phyloP scores from a whole-genome alignment of 2,113 vertebrate genomes.

The Propithecus coquereli region DNA sequence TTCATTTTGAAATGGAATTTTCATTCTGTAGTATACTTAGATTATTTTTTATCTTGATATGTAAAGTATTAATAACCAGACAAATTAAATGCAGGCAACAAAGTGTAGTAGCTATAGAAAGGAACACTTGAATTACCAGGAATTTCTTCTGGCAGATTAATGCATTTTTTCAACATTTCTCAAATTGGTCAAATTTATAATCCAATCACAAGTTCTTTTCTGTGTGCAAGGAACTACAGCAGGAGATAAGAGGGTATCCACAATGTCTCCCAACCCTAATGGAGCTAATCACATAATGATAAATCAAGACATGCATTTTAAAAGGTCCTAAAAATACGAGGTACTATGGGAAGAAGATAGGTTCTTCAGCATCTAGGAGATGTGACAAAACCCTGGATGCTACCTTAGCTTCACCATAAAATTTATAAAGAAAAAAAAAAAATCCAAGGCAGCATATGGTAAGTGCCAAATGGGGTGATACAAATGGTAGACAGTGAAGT shows the following conservation, averaged over 20 bases:
- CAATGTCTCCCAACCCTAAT: not conserved
- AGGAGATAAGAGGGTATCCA: not conserved
- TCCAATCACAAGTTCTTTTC: not conserved
- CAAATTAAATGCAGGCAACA: not conserved
- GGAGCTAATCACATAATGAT: not conserved
- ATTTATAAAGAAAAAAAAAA: not conserved
- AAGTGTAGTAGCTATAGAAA: not conserved
- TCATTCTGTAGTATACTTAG: not conserved
- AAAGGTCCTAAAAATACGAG: not conserved
- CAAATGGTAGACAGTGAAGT: not conserved
- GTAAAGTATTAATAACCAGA: not conserved
- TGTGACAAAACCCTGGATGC: not conserved
- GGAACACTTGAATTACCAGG: not conserved
- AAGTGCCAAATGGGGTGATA: not conserved
- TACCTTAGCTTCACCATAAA: not conserved
- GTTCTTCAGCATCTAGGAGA: not conserved
- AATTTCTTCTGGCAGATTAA: not conserved
- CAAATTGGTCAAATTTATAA: not conserved
- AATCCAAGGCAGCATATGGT: not conserved
- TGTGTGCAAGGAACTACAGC: not conserved
- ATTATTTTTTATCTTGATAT: not conserved
- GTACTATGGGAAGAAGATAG: not conserved
- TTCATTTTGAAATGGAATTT: not conserved
- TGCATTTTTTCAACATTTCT: not conserved
- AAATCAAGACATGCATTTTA: not conserved